Evolutionary conservation across 2,888 invertebrate species (phyloP).

Genomic region (Gymnoscelis rufifasciata): DNA sequence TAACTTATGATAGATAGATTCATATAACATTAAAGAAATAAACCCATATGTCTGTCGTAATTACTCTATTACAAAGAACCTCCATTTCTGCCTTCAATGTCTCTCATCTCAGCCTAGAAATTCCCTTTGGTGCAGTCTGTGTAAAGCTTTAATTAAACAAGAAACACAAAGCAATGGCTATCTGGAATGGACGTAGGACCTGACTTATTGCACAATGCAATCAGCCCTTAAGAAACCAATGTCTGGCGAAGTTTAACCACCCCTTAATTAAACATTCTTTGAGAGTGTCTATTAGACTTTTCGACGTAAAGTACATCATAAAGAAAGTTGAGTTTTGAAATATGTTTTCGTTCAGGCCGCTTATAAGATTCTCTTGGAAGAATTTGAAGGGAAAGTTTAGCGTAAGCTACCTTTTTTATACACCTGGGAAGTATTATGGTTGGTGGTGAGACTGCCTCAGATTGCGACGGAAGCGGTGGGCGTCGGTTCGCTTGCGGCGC

Average conservation of each 20-base stretch:
- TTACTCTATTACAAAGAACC: neutral
- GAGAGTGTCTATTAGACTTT: constrained; percentile 17
- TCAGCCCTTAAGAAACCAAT: constrained; percentile 5
- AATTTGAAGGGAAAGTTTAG: constrained; percentile 1
- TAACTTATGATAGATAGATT: too few relatives aligned
- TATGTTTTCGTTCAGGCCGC: constrained; percentile 12
- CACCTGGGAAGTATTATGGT: too few relatives aligned
- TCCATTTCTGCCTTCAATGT: constrained; percentile 1
- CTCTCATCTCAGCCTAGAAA: constrained; percentile 18
- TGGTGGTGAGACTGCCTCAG: too few relatives aligned
- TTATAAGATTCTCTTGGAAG: constrained; percentile 4
- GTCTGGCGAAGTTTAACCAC: constrained; percentile 9
- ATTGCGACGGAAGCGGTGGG: too few relatives aligned
- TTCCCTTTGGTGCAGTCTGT: constrained; percentile 25
- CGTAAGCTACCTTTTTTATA: too few relatives aligned
- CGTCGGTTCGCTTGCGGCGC: too few relatives aligned
- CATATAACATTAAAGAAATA: too few relatives aligned
- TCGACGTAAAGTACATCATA: constrained; percentile 8
- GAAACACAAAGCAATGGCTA: constrained; percentile 12
- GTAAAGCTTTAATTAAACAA: constrained; percentile 26
- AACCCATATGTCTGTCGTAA: too few relatives aligned
- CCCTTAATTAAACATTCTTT: constrained; percentile 19
- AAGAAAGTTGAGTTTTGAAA: constrained; percentile 10
- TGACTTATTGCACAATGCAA: constrained; percentile 8
- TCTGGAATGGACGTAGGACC: constrained; percentile 8